A percentile compares a stretch with the other conserved stretches of the same genome.
phyloP scores from a whole-genome alignment of 2,113 vertebrate species.

The Phylloscopus trochiloides region DNA sequence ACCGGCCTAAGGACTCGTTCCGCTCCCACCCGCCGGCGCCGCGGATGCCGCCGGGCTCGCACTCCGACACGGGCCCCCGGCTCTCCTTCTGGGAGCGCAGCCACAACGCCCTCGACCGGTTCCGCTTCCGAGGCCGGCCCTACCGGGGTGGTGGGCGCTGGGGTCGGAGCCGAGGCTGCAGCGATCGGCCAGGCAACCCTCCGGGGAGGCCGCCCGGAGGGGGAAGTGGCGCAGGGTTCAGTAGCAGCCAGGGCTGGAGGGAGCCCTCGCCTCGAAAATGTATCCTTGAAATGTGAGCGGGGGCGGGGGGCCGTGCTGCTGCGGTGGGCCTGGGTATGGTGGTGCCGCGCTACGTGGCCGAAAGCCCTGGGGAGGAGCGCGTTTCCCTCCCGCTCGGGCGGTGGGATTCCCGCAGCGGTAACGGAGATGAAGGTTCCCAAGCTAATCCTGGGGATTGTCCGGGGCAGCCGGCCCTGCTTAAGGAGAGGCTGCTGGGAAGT shows the following conservation, averaged over 20 bases:
- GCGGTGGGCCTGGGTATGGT: not conserved
- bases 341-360: not conserved
- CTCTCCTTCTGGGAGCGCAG: conserved; percentile 95
- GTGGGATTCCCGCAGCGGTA: not conserved
- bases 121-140: conserved; percentile 83
- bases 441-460: not conserved
- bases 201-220: conserved; percentile 67
- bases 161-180: conserved; percentile 73
- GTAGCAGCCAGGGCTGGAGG: conserved; percentile 72
- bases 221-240: conserved; percentile 64
- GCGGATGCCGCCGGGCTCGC: conserved; percentile 70
- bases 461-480: not conserved
- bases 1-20: conserved; percentile 81
- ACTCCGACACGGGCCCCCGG: conserved; percentile 77
- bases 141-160: conserved; percentile 79
- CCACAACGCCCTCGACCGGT: conserved; percentile 85
- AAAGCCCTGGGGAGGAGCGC: not conserved
- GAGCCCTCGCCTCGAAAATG: conserved; percentile 87
- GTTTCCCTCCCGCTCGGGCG: not conserved
- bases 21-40: conserved; percentile 71
- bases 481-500: not conserved
- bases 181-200: conserved; percentile 67
- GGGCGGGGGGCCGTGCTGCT: not conserved
- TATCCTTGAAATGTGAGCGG: conserved; percentile 82
- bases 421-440: not conserved